Evolutionary conservation across 30 jellyfish, hydroid and myxozoan genomes (phyloP), one percentile per base, ranked within the genome.

Genomic region (Aurelia coerulea): DNA sequence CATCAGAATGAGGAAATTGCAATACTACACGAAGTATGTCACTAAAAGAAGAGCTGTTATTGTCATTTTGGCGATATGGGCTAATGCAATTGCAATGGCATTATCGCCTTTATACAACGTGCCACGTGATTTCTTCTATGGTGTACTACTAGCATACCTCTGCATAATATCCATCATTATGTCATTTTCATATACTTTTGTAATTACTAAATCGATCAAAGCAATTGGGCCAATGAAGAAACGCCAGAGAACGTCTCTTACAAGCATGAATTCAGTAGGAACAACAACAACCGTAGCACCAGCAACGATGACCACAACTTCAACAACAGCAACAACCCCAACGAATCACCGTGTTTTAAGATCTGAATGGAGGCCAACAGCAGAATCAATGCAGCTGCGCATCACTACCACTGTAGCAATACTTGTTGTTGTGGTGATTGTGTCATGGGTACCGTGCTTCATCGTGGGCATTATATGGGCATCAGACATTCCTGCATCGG

Each of bases 1-100:
- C 80, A 71, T 83, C 37, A 60, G 92, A 58, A 83, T 83, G 86
- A 83, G 62, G 92, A 83, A 83, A 54, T 56, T 83, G 73, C 92
- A 71, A 42, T 73, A 73, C 72, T 83, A 83, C 73, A 15, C 60
- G 80, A 73, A 83, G 76, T 72, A 83, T 50, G 92, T 83, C 64
- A 83, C 77, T 66, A 83, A 72, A 31, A 69, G 16, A 53, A 85
- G 92, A 16, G 92, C 80, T 6, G 37, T 76, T 37, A 11, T 83
- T 17, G 92, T 82, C 8, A 56, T 83, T 5, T 63, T 23, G 15
- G 37, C 68, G 35, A 33, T 83, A 18, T 83, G 92, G 92, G 58
- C 59, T n/a, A 83, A 70, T 29, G 92, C 86, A 1, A 51, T 59
- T 32, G 86, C 33, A 5, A 16, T 83, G 18, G 92, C 92, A 2